Base-by-base conservation (phyloP, 2,797 vertebrate species). In the Amazonetta brasiliensis region DNA sequence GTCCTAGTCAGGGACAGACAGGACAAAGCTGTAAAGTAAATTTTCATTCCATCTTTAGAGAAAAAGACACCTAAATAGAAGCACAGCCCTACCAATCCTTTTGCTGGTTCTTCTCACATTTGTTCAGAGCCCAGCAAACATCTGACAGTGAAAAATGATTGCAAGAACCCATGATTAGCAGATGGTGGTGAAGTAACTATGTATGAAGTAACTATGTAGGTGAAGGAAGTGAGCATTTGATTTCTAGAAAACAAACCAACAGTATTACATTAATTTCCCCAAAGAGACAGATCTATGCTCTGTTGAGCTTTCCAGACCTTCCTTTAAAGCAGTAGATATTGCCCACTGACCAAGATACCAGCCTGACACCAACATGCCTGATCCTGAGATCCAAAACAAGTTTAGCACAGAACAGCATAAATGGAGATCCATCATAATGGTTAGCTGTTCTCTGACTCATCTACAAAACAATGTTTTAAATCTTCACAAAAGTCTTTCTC, bases 381-480 rank as follows among this genome's bases (percentile, higher is more conserved):
- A 80, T 48, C 28, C 13, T 46, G 55, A 85, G 16, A 80, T 58
- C 8, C 50, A 63, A 90, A 83, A 75, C 22, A 20, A 68, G 7
- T 28, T 91, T 64, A 84, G 43, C 16, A 68, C 11, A 64, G 48
- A 95, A 68, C 20, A 41, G 8, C 20, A 69, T 11, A 91, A 75
- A 76, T 25, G 11, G 74, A 73, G 20, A 89, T 62, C 31, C 48
- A 76, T 72, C 56, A 69, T 11, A 71, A 56, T 41, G 20, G 37
- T 84, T 84, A 90, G 74, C 35, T 78, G 12, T 66, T 80, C 59
- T 91, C 64, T 89, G 72, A 94, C 21, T 94, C 69, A 88, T 80
- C 66, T 81, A 75, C 35, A 89, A 88, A 92, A 14, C 1, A 16
- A 46, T 52, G 69, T 18, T 93, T 81, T 80, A 91, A 92, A 89